phyloP scores from a whole-genome alignment of 2,113 vertebrate species.

The Vimba vimba region DNA sequence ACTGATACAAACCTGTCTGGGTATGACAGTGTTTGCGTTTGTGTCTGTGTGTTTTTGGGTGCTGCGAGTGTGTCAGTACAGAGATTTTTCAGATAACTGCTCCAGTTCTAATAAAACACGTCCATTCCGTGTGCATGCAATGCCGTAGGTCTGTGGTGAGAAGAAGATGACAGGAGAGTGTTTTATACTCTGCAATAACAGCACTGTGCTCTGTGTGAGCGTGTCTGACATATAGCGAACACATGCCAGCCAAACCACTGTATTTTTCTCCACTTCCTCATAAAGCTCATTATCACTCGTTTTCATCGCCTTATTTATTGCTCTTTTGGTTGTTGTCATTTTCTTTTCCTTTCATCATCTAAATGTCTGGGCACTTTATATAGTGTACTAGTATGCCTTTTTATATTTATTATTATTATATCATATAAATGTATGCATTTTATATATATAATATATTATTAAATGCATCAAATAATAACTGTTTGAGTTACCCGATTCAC shows the following conservation, averaged over 20 bases:
- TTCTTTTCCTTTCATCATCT: not conserved
- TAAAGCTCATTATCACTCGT: slow-evolving; percentile 53
- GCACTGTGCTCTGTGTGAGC: slow-evolving; percentile 45
- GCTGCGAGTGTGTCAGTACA: slow-evolving; percentile 38
- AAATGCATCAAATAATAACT: not conserved
- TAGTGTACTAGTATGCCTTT: not conserved
- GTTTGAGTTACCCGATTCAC: not conserved
- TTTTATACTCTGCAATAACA: slow-evolving; percentile 49
- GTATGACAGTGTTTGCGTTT: slow-evolving; percentile 15
- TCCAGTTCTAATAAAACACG: slow-evolving; percentile 53
- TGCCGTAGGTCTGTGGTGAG: slow-evolving; percentile 52
- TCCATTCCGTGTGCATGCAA: slow-evolving; percentile 54
- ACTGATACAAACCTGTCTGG: slow-evolving; percentile 14
- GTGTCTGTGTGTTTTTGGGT: slow-evolving; percentile 5
- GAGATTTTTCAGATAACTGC: slow-evolving; percentile 53
- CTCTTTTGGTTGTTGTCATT: not conserved
- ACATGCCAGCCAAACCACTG: slow-evolving; percentile 56
- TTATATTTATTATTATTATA: not conserved
- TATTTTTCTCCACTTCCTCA: slow-evolving; percentile 65
- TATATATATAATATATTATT: not conserved
- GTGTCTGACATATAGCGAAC: slow-evolving; percentile 49
- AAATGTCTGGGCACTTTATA: not conserved
- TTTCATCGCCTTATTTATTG: slow-evolving; percentile 21
- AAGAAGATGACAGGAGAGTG: slow-evolving; percentile 46
- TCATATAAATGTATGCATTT: not conserved